Evolutionary conservation across 1,140 invertebrate genomes (phyloP), one percentile per base, ranked within the genome.

Genomic region (Saccostrea glomerata): DNA sequence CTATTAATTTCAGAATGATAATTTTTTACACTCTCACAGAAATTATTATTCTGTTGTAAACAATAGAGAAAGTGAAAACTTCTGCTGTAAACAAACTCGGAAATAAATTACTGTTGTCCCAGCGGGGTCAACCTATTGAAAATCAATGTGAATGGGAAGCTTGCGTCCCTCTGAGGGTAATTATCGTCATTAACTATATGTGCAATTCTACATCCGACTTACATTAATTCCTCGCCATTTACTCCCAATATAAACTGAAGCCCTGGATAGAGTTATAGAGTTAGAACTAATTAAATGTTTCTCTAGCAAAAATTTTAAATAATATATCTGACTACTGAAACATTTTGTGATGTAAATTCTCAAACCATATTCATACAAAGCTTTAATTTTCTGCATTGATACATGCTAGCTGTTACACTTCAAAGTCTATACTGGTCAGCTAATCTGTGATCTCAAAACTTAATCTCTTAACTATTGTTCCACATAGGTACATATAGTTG

Each of bases 101-200:
- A 63, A 63, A 63, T 63, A 63, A 63, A 17, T 63, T 20, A 63
- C 58, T 63, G 15, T 20, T 20, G 58, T 63, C 58, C n/a, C 58
- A 5, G 5, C 7, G 15, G 58, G 58, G 15, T n/a, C n/a, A n/a
- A 6, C 58, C 58, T 63, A 77, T 77, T 77, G 70, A 77, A 77
- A 77, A 77, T 77, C 70, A 77, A 77, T 77, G 70, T 77, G 23
- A 12, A 66, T 13, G 70, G 36, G 70, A 77, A 77, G 25, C 30
- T 77, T 36, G 70, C 23, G 36, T 77, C 66, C 25, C 70, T 15
- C 25, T 1, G 70, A 30, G 11, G 25, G 25, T 77, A 77, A 77
- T 77, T 77, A 77, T 15, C 70, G 2, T 40, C 70, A 77, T 77
- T 77, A 77, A 77, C 25, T 30, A 77, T 77, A 15, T 63, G n/a